A percentile compares a stretch with the other conserved stretches of the same genome.
Conservation (phyloP, 1,140 invertebrate genomes). For the Platorchestia sp. region DNA sequence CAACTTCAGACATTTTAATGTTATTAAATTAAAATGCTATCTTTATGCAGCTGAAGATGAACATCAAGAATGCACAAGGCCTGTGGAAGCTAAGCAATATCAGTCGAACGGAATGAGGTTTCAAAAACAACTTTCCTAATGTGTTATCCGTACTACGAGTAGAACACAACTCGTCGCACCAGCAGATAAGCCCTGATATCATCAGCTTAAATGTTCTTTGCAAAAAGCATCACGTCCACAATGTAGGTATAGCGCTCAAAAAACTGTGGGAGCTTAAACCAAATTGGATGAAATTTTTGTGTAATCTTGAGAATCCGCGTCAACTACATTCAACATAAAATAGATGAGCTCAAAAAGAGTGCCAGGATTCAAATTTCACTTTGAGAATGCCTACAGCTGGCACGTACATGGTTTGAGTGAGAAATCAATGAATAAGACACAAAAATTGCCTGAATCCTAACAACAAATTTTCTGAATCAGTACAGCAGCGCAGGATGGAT, state of each 20-base stretch:
- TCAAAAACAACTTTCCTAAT: too few relatives aligned
- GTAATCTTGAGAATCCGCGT: neutral
- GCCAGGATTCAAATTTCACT: neutral
- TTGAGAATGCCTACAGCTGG: neutral
- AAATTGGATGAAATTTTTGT: neutral
- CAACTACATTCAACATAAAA: neutral
- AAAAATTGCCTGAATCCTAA: neutral
- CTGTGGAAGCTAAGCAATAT: too few relatives aligned
- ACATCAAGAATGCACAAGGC: too few relatives aligned
- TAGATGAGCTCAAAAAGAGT: neutral
- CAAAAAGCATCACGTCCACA: neutral
- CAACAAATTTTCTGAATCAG: neutral
- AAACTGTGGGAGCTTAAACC: neutral
- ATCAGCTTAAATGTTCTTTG: neutral
- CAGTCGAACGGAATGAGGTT: too few relatives aligned
- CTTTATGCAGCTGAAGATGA: too few relatives aligned
- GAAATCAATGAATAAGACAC: neutral
- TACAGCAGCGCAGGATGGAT: neutral
- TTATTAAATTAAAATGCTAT: too few relatives aligned
- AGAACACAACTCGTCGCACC: too few relatives aligned
- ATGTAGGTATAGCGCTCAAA: neutral
- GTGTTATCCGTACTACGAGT: too few relatives aligned
- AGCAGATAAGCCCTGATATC: too few relatives aligned
- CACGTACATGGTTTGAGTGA: neutral
- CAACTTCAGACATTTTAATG: too few relatives aligned